Percentiles rank a stretch among this genome's conserved stretches.
Evolutionary conservation across 2,888 invertebrate species (phyloP).

Genomic region (Tipula vernalis): DNA sequence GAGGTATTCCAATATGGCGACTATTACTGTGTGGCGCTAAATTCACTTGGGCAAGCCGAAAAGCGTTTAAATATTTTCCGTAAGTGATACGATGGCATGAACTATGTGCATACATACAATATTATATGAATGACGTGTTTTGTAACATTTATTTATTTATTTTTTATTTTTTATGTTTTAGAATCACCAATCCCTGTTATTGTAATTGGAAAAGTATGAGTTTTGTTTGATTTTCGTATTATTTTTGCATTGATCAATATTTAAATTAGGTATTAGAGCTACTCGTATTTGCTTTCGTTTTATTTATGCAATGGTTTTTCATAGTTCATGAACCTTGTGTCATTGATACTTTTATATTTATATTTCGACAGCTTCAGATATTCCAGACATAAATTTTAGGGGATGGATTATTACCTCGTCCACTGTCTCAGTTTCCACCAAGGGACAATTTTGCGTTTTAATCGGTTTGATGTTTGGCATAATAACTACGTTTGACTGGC

Average conservation of each 20-base stretch:
- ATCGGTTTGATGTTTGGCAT: not conserved
- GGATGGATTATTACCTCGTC: not conserved
- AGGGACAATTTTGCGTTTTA: not conserved
- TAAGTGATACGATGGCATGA: constrained; percentile 10
- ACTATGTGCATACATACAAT: too few species aligned
- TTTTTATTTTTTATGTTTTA: not conserved
- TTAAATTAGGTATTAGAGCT: not conserved
- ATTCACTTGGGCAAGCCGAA: constrained; percentile 32
- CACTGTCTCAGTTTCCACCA: not conserved
- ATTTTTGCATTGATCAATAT: not conserved
- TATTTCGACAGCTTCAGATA: not conserved
- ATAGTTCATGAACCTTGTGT: not conserved
- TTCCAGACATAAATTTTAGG: constrained; percentile 9
- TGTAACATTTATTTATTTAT: constrained; percentile 7
- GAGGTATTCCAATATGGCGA: constrained; percentile 27
- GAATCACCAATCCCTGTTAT: constrained; percentile 8
- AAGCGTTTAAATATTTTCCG: constrained; percentile 30
- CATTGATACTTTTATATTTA: not conserved
- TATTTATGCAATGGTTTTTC: not conserved
- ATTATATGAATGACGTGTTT: not conserved
- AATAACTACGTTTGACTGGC: not conserved
- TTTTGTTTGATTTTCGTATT: not conserved
- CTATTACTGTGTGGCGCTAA: constrained; percentile 33
- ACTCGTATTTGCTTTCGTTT: not conserved
- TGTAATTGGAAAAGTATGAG: not conserved